Evolutionary conservation across 2,888 invertebrate species (phyloP).

Genomic region (Drosophila cognata): DNA sequence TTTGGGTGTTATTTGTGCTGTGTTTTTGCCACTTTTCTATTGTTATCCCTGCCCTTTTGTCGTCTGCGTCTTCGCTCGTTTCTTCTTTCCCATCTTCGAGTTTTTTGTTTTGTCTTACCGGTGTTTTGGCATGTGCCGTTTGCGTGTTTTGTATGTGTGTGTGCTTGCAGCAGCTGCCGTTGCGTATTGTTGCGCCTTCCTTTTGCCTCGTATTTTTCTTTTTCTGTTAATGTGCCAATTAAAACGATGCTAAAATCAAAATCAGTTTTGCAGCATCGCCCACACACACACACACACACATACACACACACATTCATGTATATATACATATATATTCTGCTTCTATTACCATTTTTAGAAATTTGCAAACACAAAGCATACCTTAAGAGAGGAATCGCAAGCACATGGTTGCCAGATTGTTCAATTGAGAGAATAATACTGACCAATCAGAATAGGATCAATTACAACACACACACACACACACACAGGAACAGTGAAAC

Average conservation of each 20-base stretch:
- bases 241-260: neutral
- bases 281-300: neutral
- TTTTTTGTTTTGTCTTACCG: slow-evolving; percentile 13
- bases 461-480: neutral
- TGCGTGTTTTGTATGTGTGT: slow-evolving; percentile 7
- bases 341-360: neutral
- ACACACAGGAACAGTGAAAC: neutral
- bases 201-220: slow-evolving; percentile 23
- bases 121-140: slow-evolving; percentile 21
- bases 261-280: slow-evolving; percentile 22
- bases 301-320: neutral
- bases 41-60: slow-evolving; percentile 36
- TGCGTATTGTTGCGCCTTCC: slow-evolving; percentile 41
- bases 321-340: neutral
- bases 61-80: slow-evolving; percentile 19
- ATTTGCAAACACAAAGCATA: neutral
- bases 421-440: slow-evolving; percentile 18
- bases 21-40: slow-evolving; percentile 65
- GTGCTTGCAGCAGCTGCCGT: slow-evolving; percentile 17
- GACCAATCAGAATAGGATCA: neutral
- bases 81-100: slow-evolving; percentile 20
- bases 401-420: slow-evolving; percentile 19
- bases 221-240: slow-evolving; percentile 63
- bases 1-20: slow-evolving; percentile 62
- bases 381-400: neutral